These are phyloP conservation scores for Conus ventricosus DNA, from an alignment of 1,140 invertebrate species.

Conservation along the genomic window DNA sequence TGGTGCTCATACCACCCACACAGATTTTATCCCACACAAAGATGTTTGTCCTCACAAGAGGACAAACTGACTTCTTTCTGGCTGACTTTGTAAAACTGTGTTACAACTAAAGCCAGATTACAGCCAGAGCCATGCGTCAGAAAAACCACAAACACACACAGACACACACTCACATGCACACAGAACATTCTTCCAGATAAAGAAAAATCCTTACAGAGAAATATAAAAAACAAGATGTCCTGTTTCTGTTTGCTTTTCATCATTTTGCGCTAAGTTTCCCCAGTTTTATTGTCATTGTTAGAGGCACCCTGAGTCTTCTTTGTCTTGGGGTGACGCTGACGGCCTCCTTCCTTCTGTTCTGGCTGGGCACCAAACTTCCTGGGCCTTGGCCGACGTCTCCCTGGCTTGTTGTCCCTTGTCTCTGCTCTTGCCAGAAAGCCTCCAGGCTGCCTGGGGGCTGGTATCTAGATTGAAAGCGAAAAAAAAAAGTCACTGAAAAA, in stretches of 20 bases:
- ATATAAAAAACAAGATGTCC: too few relatives aligned
- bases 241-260: too few relatives aligned
- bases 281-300: neutral
- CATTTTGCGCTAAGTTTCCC: too few relatives aligned
- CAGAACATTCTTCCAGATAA: neutral
- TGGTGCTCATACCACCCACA: too few relatives aligned
- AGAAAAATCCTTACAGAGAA: too few relatives aligned
- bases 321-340: neutral
- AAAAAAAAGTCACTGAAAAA: too few relatives aligned
- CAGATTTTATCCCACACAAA: too few relatives aligned
- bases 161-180: neutral
- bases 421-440: neutral
- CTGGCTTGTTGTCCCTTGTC: neutral
- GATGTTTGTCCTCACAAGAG: too few relatives aligned
- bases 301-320: neutral
- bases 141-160: neutral
- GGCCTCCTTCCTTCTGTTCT: neutral
- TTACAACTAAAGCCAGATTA: too few relatives aligned
- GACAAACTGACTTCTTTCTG: too few relatives aligned
- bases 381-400: neutral
- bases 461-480: neutral
- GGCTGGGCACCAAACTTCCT: neutral
- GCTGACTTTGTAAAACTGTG: too few relatives aligned
- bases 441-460: slow-evolving; percentile 21
- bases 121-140: neutral